Percentiles rank a stretch among this genome's conserved stretches.
Conservation (phyloP, 2,797 vertebrate species). For the Acanthornis magna region DNA sequence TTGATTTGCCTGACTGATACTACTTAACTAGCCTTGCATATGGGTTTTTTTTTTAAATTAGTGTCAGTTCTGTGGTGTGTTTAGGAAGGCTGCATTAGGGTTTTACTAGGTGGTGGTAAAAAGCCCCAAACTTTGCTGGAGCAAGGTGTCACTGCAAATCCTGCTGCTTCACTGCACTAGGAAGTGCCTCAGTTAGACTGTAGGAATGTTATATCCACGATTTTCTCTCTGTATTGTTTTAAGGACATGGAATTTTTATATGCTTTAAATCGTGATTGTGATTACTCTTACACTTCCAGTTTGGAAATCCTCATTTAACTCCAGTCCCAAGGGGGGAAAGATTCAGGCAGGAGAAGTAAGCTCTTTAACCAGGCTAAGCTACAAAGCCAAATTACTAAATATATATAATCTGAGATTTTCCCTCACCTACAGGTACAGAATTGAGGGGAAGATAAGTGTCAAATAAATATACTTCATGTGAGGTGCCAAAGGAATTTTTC, state of each 20-base stretch:
- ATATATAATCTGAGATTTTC: constrained; percentile 10
- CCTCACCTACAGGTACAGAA: not conserved
- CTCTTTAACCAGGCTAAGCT: constrained; percentile 1
- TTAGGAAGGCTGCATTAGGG: too few species aligned
- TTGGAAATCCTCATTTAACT: not conserved
- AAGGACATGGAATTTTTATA: not conserved
- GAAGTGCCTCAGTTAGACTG: not conserved
- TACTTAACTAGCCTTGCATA: not conserved
- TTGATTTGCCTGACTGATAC: not conserved
- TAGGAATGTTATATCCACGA: accelerated
- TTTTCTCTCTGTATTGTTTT: not conserved
- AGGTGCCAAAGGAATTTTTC: not conserved
- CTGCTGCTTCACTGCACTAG: not conserved
- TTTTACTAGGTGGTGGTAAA: too few species aligned
- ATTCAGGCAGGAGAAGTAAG: not conserved
- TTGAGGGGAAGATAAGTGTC: not conserved
- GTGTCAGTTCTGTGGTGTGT: not conserved
- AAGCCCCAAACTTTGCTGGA: not conserved
- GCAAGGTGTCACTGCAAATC: not conserved
- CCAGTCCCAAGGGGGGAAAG: not conserved
- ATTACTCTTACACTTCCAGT: not conserved
- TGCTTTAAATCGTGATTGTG: not conserved
- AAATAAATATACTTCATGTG: not conserved
- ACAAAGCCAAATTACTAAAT: constrained; percentile 7
- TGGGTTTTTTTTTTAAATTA: not conserved